Percentiles rank a stretch among this genome's conserved stretches.
phyloP scores from a whole-genome alignment of 1,140 invertebrate species.

The Paraescarpia echinospica region DNA sequence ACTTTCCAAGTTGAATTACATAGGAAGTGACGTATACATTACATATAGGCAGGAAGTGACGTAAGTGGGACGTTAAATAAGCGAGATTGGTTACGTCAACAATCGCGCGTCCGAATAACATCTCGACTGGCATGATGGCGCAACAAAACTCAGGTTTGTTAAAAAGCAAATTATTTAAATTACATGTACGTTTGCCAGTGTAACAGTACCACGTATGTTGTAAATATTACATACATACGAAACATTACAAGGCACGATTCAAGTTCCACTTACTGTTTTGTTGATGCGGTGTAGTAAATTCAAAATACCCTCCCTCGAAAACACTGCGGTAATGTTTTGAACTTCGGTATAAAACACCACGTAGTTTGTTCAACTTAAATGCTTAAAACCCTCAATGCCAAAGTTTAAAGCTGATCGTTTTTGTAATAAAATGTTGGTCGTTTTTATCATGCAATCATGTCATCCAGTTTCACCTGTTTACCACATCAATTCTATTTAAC shows the following conservation, averaged over 20 bases:
- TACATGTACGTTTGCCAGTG: background rate
- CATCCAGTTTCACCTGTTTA: no score
- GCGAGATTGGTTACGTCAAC: background rate
- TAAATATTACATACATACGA: background rate
- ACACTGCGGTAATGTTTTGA: no score
- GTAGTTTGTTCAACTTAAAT: no score
- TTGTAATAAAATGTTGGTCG: no score
- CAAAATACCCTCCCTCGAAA: no score
- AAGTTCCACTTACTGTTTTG: background rate
- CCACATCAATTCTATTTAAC: no score
- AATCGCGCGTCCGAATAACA: background rate
- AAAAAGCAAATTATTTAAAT: background rate
- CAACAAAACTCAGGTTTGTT: background rate
- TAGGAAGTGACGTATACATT: background rate
- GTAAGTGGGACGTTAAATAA: background rate
- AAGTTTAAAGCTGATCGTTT: no score
- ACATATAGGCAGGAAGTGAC: background rate
- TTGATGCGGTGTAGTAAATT: background rate
- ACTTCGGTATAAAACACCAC: no score
- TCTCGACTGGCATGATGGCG: constrained; percentile 3
- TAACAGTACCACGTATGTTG: background rate
- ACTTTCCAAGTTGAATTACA: background rate
- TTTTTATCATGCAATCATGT: no score
- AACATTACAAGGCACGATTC: background rate
- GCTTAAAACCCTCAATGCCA: no score